Base-by-base conservation (phyloP, 2,888 invertebrate species). In the Lepidonotus clava region DNA sequence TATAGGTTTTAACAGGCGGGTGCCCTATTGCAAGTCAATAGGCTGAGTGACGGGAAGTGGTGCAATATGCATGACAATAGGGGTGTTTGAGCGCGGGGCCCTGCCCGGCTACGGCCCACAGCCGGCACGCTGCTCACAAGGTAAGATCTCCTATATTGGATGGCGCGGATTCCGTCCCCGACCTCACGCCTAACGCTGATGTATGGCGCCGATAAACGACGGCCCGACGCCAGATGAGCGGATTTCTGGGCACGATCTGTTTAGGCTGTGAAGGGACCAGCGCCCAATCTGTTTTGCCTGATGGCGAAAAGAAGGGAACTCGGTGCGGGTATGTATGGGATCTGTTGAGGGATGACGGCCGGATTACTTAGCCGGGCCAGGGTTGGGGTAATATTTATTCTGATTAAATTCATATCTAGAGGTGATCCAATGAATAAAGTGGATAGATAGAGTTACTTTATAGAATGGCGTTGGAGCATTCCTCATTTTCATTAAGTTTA, bases 71-170 rank as follows among this genome's bases (percentile, higher is more conserved):
- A 61, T 61, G 61, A 61, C 61, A 61, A 61, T 61, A 24, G 61
- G 4, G 28, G 61, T n/a, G 61, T 61, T 24, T 61, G 2, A 24
- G 21, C 28, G 61, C n/a, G n/a, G 24, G 24, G 61, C 61, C 28
- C 21, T 61, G n/a, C n/a, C n/a, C n/a, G n/a, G n/a, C n/a, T n/a
- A n/a, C n/a, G n/a, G n/a, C n/a, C n/a, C n/a, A n/a, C n/a, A 32
- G 61, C 11, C 28, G 28, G 61, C 28, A 24, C 24, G 28, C 11
- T 32, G 28, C 61, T n/a, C 61, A 61, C 28, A 61, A 61, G 28
- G 61, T 61, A 28, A 61, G 61, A 61, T 61, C 71, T 34, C 36
- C 38, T 71, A 36, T 71, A 71, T 71, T 71, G 71, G 71, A 34
- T n/a, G 71, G 71, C 38, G 36, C 36, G 71, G 14, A 18, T 34